A percentile compares a stretch with the other conserved stretches of the same genome.
Evolutionary conservation across 2,888 invertebrate species (phyloP).

Genomic region (Nomada flava): DNA sequence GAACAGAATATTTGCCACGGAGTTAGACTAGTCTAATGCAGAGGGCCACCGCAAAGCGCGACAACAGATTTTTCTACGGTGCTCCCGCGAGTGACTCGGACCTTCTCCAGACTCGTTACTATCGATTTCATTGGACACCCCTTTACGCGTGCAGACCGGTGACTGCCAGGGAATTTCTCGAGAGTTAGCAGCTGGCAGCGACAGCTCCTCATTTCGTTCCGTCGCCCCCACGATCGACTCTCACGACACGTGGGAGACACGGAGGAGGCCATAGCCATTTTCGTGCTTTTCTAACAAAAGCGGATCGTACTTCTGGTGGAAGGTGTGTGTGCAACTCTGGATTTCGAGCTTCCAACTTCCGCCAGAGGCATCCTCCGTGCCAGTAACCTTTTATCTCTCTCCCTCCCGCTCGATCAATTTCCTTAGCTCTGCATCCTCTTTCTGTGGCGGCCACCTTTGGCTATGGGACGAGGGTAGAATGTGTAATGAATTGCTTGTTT

Average conservation of each 20-base stretch:
- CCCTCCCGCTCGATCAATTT: slow-evolving; percentile 80
- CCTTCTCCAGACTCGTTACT: slow-evolving; percentile 65
- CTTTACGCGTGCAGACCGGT: slow-evolving; percentile 64
- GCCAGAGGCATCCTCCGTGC: slow-evolving; percentile 52
- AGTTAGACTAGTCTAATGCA: too few relatives aligned
- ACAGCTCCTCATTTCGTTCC: slow-evolving; percentile 77
- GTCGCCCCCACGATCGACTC: slow-evolving; percentile 62
- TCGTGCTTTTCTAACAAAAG: slow-evolving; percentile 44
- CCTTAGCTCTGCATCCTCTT: slow-evolving; percentile 78
- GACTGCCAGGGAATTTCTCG: slow-evolving; percentile 80
- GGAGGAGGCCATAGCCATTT: slow-evolving; percentile 41
- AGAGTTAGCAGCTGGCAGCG: slow-evolving; percentile 80
- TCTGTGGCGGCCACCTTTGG: slow-evolving; percentile 77
- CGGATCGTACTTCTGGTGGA: slow-evolving; percentile 32
- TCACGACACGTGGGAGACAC: slow-evolving; percentile 31
- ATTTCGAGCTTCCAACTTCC: slow-evolving; percentile 46
- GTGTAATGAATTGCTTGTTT: slow-evolving; percentile 91
- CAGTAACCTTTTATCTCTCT: slow-evolving; percentile 58
- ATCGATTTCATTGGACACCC: slow-evolving; percentile 79
- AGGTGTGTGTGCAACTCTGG: slow-evolving; percentile 48
- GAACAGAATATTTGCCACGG: too few relatives aligned
- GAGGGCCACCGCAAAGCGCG: not conserved
- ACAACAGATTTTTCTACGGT: slow-evolving; percentile 10
- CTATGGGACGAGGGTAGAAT: slow-evolving; percentile 80
- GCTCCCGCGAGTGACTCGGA: slow-evolving; percentile 41